Evolutionary conservation across 2,888 invertebrate genomes (phyloP).

Genomic region (Cordilura impudica): DNA sequence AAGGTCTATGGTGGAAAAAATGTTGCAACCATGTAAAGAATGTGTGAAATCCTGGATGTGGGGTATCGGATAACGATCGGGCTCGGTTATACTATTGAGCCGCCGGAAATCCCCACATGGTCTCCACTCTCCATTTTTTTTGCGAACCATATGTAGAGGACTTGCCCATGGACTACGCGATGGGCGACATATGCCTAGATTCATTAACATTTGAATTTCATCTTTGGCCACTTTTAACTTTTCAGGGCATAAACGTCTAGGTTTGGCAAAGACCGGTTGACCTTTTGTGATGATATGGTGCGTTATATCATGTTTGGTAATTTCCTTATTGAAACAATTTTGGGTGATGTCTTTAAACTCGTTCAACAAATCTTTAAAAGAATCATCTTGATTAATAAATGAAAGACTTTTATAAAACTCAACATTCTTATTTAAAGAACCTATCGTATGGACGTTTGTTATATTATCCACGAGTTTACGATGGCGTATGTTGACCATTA

Average conservation of each 20-base stretch:
- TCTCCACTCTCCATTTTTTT: conserved; percentile 32
- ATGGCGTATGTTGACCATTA: conserved; percentile 24
- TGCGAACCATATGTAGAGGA: conserved; percentile 70
- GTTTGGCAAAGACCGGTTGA: too few relatives aligned
- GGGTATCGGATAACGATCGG: conserved; percentile 49
- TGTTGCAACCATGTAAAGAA: conserved; percentile 1
- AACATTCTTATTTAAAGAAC: conserved; percentile 8
- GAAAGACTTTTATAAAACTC: conserved; percentile 24
- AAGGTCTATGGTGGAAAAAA: too few relatives aligned
- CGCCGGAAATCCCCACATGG: conserved; percentile 27
- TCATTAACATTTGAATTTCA: too few relatives aligned
- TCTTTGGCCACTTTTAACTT: too few relatives aligned
- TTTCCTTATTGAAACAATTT: background rate
- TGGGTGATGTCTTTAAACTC: conserved; percentile 34
- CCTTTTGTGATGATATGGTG: too few relatives aligned
- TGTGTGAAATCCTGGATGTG: conserved; percentile 44
- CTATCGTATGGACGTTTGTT: conserved; percentile 12
- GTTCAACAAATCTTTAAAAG: conserved; percentile 28
- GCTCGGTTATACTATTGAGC: conserved; percentile 29
- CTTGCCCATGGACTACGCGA: too few relatives aligned
- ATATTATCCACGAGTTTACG: conserved; percentile 34
- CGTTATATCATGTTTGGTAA: background rate
- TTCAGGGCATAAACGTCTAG: too few relatives aligned
- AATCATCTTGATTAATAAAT: conserved; percentile 29
- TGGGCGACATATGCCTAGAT: too few relatives aligned